Conservation (phyloP, 2,113 vertebrate species). For the Phalacrocorax pelagicus region DNA sequence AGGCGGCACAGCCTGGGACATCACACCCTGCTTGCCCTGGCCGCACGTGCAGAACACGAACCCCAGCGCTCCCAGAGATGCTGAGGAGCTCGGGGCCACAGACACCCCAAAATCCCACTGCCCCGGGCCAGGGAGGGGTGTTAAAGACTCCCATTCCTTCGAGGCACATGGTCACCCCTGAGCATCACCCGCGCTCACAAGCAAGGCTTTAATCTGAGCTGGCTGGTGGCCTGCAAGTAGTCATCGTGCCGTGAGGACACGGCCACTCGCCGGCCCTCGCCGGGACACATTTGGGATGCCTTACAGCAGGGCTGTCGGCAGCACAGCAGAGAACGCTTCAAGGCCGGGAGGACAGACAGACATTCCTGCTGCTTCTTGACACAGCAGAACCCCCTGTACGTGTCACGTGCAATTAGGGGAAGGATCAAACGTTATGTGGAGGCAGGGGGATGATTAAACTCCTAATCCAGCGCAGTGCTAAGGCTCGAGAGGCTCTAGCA, state of each 20-base stretch:
- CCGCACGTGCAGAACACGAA: background rate
- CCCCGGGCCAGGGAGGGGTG: background rate
- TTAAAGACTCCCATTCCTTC: accelerated
- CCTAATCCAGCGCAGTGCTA: background rate
- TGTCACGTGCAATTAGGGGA: background rate
- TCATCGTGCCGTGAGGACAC: accelerated
- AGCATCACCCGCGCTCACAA: background rate
- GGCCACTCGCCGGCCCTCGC: accelerated
- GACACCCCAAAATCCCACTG: background rate
- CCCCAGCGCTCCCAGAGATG: background rate
- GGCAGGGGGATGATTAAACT: background rate
- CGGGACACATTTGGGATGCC: accelerated
- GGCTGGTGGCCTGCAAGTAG: background rate
- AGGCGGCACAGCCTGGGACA: background rate
- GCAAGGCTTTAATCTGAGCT: background rate
- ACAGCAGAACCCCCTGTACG: background rate
- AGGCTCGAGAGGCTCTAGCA: accelerated
- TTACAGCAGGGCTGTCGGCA: accelerated
- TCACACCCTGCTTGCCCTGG: background rate
- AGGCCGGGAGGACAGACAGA: background rate
- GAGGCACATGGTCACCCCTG: background rate
- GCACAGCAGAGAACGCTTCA: accelerated
- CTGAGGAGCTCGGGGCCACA: background rate
- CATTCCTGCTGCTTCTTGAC: background rate
- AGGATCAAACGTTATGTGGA: accelerated